Base-by-base conservation (phyloP, 2,797 vertebrate species). In the Sus cebifrons region DNA sequence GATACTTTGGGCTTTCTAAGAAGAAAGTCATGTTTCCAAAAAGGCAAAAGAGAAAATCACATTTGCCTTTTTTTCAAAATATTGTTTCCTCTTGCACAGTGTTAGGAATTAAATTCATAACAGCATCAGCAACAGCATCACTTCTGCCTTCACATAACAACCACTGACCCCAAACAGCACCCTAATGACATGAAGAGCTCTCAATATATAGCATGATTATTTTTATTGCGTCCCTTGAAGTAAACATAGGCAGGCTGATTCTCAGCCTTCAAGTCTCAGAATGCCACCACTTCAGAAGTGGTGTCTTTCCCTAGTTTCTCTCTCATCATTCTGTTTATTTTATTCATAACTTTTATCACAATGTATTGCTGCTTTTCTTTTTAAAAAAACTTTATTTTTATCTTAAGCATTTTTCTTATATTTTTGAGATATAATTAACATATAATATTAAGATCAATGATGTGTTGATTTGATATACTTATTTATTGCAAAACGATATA, bases 1-100 rank as follows among this genome's bases (percentile, higher is more conserved):
- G 11, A 79, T 86, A 16, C 49, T 95, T 91, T 71, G 32, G 49
- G 79, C 73, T 89, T 89, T 89, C 70, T 58, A 78, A 36, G 27
- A 32, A 90, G 92, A 73, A 75, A 44, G 8, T 54, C 20, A 16
- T 79, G 18, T 83, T 94, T 95, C 67, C 40, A 23, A 82, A 88
- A 64, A 81, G 52, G 52, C 10, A 21, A 82, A 70, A 29, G 60
- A 82, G 81, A 92, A 89, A 89, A 86, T 36, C 17, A 44, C 40
- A 36, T 83, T 78, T 29, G 20, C 49, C 44, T 54, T 12, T 91
- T 91, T 58, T 56, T 64, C 56, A 89, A 85, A 87, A 23, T 68
- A 54, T 11, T 44, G 54, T 73, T 27, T 83, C 52, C 44, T 71
- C 20, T 68, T 68, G 40, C 32, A 29, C 54, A 78, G 67, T 11